A percentile compares a stretch with the other conserved stretches of the same genome.
phyloP scores from a whole-genome alignment of 2,888 invertebrate genomes.

The Neria commutata region DNA sequence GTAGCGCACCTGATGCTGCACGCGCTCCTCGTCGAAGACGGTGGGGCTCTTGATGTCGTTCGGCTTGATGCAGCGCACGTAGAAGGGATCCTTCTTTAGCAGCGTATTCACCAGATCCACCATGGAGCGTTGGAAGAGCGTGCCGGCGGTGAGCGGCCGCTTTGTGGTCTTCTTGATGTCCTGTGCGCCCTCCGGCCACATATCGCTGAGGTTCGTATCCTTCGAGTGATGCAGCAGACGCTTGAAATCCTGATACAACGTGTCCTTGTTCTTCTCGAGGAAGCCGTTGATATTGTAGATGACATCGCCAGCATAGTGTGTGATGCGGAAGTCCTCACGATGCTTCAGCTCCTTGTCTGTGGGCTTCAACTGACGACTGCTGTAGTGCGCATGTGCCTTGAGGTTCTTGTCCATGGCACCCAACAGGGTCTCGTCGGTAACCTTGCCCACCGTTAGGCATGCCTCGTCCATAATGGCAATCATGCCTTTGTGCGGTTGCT shows the following conservation, averaged over 20 bases:
- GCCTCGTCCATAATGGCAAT: conserved; percentile 96
- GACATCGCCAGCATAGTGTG: conserved; percentile 97
- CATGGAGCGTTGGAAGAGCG: conserved; percentile 95
- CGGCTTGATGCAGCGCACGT: conserved; percentile 96
- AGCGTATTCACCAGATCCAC: conserved; percentile 85
- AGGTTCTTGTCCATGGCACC: conserved; percentile 93
- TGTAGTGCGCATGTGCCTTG: conserved; percentile 85
- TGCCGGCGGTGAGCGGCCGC: conserved; percentile 92
- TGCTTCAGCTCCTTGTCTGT: conserved; percentile 81
- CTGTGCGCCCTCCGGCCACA: conserved; percentile 98
- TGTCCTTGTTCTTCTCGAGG: conserved; percentile 97
- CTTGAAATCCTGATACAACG: conserved; percentile 96
- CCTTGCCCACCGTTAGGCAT: conserved; percentile 92
- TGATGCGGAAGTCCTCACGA: conserved; percentile 80
- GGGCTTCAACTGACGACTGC: conserved; percentile 82
- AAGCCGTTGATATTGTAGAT: conserved; percentile 89
- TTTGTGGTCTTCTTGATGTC: conserved; percentile 92
- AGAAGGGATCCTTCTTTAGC: conserved; percentile 92
- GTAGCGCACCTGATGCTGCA: conserved; percentile 67
- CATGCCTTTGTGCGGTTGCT: conserved; percentile 90
- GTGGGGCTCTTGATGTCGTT: conserved; percentile 91
- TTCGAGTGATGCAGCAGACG: conserved; percentile 84
- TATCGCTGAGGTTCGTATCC: conserved; percentile 76
- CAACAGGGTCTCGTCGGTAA: conserved; percentile 81
- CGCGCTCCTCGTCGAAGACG: conserved; percentile 82